Conservation (phyloP, 2,888 invertebrate genomes). For the Hyles lineata region DNA sequence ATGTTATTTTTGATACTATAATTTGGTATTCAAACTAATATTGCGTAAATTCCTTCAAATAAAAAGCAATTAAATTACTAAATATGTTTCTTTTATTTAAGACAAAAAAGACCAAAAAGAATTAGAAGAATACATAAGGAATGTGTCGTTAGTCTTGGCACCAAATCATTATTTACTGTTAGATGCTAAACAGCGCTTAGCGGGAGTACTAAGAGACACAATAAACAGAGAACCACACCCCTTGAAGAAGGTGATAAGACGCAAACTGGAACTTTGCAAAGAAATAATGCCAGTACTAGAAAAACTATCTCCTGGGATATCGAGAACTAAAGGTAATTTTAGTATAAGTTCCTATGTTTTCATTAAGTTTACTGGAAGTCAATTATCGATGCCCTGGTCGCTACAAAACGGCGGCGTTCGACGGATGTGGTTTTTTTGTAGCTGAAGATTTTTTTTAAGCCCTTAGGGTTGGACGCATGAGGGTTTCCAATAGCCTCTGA, state of each 20-base stretch:
- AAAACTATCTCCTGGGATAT: constrained; percentile 89
- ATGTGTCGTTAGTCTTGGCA: constrained; percentile 85
- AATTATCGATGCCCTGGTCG: too few relatives aligned
- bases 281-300: constrained; percentile 87
- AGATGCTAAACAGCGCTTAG: constrained; percentile 88
- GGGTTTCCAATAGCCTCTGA: too few relatives aligned
- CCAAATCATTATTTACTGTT: constrained; percentile 88
- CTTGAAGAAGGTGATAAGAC: constrained; percentile 82
- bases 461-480: background rate
- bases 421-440: background rate
- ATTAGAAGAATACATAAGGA: constrained; percentile 80
- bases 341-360: background rate
- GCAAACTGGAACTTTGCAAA: constrained; percentile 87
- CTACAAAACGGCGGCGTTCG: too few relatives aligned
- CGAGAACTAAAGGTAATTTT: constrained; percentile 85
- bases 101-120: constrained; percentile 78
- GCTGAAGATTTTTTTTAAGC: background rate
- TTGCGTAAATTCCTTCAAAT: too few relatives aligned
- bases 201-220: constrained; percentile 83
- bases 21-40: too few relatives aligned
- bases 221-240: constrained; percentile 80
- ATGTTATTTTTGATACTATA: too few relatives aligned
- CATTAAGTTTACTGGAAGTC: background rate
- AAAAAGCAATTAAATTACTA: background rate
- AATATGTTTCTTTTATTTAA: constrained; percentile 41